Evolutionary conservation across 2,113 vertebrate genomes (phyloP).

Genomic region (Donacobius atricapilla): DNA sequence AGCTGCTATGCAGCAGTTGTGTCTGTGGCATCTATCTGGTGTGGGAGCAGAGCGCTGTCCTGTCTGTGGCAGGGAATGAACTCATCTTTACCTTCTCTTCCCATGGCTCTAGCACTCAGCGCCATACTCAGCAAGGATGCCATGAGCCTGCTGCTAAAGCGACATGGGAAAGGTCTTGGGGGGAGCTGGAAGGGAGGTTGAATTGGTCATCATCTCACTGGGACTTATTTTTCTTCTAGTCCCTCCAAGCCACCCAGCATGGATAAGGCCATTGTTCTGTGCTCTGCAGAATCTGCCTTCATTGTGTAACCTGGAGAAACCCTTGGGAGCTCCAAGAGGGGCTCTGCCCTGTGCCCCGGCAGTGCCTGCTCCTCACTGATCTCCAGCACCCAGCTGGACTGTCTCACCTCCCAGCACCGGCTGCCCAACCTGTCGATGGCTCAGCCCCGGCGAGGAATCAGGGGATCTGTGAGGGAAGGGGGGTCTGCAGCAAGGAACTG

Average conservation of each 20-base stretch:
- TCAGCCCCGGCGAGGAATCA: no score
- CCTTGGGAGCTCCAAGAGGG: no score
- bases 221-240: not conserved
- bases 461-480: no score
- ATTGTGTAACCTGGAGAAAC: no score
- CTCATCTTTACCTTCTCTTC: not conserved
- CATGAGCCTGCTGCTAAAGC: not conserved
- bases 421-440: no score
- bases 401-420: no score
- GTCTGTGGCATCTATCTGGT: not conserved
- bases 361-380: no score
- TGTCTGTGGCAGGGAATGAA: not conserved
- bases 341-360: no score
- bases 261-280: no score
- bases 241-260: not conserved
- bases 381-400: no score
- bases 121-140: rapidly evolving
- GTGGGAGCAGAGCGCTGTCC: not conserved
- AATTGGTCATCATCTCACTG: not conserved
- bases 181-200: not conserved
- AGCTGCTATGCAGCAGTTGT: not conserved
- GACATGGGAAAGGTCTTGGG: not conserved
- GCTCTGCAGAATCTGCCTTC: no score
- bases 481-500: no score
- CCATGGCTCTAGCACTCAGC: not conserved